Base-by-base conservation (phyloP, 2,797 vertebrate species). In the Cyprinella venusta region DNA sequence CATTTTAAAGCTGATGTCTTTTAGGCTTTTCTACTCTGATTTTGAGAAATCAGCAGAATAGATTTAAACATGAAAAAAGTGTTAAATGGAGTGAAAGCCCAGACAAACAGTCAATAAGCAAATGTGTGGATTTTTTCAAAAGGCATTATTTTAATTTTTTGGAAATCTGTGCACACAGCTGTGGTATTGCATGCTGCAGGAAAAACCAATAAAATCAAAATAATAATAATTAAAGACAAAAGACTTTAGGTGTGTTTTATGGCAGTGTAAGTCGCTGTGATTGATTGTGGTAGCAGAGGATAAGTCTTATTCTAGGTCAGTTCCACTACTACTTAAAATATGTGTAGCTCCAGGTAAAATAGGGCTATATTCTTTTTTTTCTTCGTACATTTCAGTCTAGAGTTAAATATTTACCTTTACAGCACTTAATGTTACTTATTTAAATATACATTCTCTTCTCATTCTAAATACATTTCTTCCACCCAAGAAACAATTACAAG, bases 191-290 rank as follows among this genome's bases (percentile, higher is more conserved):
- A 48, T 71, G 26, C 30, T 40, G 24, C 38, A 19, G 54, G 63
- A 79, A 48, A 48, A 70, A 48, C 19, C 19, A 72, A 48, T 52
- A 30, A 52, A 65, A 52, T 36, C 54, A 8, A 36, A 61, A 38
- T 33, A 52, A 33, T 77, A 42, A 4, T 65, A 67, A 79, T 18
- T 24, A 79, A 52, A 56, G 64, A 68, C 65, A 59, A 50, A 69
- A 70, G 78, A 50, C 78, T 70, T 80, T 80, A 56, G 36, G 48
- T 59, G 65, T 19, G 19, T 67, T 67, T 67, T 79, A 59, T 70
- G 65, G n/a, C 78, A 70, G 65, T 16, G 12, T 80, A 80, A 80
- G 65, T n/a, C 5, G 6, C 65, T 70, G 45, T 80, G 78, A 80
- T 69, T 59, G 65, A 80, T 80, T 70, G 67, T 42, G 65, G 33